Evolutionary conservation across 2,797 vertebrate genomes (phyloP).

Genomic region (Threskiornis aethiopicus): DNA sequence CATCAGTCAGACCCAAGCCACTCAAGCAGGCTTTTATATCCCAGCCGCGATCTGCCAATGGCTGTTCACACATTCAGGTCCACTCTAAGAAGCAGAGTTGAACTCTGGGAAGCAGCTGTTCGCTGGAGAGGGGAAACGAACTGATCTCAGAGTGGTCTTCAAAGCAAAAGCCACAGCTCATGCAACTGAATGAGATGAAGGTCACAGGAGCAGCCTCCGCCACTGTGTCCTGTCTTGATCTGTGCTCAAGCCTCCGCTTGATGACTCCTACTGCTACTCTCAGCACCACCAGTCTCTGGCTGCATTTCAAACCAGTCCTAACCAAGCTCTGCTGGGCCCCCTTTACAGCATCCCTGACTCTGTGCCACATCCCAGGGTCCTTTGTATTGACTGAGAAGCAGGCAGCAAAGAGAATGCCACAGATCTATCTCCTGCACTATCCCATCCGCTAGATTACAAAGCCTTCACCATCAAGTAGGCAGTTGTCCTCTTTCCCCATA

Average conservation of each 20-base stretch:
- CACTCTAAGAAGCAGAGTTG: neutral
- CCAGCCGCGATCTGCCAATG: neutral
- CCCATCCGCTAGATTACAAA: neutral
- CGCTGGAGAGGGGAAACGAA: neutral
- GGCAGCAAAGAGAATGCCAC: neutral
- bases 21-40: neutral
- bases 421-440: neutral
- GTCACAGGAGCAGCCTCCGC: neutral
- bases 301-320: neutral
- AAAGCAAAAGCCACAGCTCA: neutral
- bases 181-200: neutral
- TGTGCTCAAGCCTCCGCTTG: neutral
- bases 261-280: neutral
- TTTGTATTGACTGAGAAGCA: neutral
- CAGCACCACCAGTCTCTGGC: neutral
- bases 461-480: neutral
- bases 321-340: neutral
- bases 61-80: neutral
- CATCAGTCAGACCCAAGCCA: neutral
- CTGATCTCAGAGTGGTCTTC: neutral
- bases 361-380: neutral
- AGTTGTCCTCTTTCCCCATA: neutral
- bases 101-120: neutral
- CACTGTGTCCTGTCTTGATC: neutral
- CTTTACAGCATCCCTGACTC: neutral